Conservation (phyloP, 2,113 vertebrate species). For the Campylomormyrus numenius region DNA sequence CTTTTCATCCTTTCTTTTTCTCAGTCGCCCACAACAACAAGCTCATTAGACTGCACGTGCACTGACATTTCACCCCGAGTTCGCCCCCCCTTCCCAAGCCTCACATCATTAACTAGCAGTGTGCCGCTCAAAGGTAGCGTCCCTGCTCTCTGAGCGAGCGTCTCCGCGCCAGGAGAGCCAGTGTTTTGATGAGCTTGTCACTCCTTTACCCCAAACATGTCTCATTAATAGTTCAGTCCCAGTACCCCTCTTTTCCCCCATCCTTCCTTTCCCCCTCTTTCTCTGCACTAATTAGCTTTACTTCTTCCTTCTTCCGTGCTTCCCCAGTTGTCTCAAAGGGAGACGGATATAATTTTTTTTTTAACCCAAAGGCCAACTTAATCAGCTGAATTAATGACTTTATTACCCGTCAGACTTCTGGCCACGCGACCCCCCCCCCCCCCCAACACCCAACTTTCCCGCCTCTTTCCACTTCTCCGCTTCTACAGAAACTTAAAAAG, state of each 20-base stretch:
- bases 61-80: conserved; percentile 56
- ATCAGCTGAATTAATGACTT: conserved; percentile 75
- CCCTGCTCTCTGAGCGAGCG: conserved; percentile 48
- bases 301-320: conserved; percentile 55
- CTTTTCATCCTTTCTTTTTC: conserved; percentile 35
- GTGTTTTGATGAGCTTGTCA: conserved; percentile 62
- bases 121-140: conserved; percentile 53
- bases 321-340: conserved; percentile 67
- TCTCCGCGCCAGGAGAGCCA: conserved; percentile 37
- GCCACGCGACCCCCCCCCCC: conserved; percentile 46
- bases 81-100: conserved; percentile 41
- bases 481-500: conserved; percentile 42
- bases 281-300: conserved; percentile 63
- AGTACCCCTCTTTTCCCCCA: conserved; percentile 49
- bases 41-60: conserved; percentile 58
- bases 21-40: conserved; percentile 47
- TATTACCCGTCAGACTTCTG: conserved; percentile 63
- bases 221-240: conserved; percentile 68
- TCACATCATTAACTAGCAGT: conserved; percentile 58
- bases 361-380: conserved; percentile 74
- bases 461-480: conserved; percentile 24
- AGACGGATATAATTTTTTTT: conserved; percentile 72
- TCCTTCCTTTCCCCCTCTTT: conserved; percentile 50
- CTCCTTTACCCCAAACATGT: conserved; percentile 64
- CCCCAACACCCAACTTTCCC: conserved; percentile 34